Evolutionary conservation across 2,113 vertebrate genomes (phyloP).

Genomic region (Seriola rivoliana): DNA sequence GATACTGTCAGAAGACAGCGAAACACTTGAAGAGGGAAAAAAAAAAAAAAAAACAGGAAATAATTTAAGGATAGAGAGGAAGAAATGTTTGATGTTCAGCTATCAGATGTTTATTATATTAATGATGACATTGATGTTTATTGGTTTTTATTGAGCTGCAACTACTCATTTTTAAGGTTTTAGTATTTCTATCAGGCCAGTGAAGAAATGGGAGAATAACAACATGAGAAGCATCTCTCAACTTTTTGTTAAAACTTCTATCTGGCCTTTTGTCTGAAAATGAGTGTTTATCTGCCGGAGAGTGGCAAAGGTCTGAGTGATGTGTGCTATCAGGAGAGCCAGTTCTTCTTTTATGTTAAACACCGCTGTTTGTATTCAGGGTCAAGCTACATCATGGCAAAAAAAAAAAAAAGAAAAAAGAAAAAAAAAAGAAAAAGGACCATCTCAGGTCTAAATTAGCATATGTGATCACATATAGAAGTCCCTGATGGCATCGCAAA

Average conservation of each 20-base stretch:
- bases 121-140: background rate
- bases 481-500: conserved; percentile 12
- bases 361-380: conserved; percentile 55
- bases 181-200: background rate
- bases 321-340: conserved; percentile 33
- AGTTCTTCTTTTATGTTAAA: conserved; percentile 47
- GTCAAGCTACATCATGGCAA: conserved; percentile 10
- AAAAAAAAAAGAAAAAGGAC: conserved; percentile 16
- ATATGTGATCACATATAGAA: conserved; percentile 4
- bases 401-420: background rate
- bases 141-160: background rate
- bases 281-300: conserved; percentile 36
- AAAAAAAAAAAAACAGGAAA: background rate
- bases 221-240: conserved; percentile 7
- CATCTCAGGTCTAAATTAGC: conserved; percentile 47
- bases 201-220: background rate
- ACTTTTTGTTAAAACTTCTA: conserved; percentile 33
- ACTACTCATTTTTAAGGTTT: background rate
- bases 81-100: background rate
- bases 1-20: conserved; percentile 28
- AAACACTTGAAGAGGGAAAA: conserved; percentile 17
- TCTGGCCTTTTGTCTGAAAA: conserved; percentile 54
- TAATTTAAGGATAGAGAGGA: conserved; percentile 2
- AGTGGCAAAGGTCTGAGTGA: conserved; percentile 48
- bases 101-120: conserved; percentile 13